These are phyloP conservation scores for Meda fulgida DNA, from an alignment of 2,797 vertebrate genomes.

Conservation along the genomic window DNA sequence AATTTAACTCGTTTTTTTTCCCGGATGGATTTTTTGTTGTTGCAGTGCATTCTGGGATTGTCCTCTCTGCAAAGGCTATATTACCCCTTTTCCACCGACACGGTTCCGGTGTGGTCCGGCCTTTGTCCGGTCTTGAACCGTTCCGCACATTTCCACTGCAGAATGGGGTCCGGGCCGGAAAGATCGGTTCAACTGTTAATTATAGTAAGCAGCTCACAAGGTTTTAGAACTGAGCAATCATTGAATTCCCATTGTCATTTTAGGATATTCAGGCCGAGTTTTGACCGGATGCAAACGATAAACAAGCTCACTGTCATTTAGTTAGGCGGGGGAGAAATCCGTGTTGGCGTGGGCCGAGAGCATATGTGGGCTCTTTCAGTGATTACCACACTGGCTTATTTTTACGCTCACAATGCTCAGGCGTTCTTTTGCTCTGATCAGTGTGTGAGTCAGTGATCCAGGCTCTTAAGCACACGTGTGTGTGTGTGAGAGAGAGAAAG, in stretches of 20 bases:
- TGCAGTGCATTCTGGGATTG: neutral
- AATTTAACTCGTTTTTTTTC: too few relatives aligned
- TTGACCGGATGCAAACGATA: neutral
- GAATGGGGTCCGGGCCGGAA: too few relatives aligned
- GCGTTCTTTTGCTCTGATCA: conserved; percentile 18
- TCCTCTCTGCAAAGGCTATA: neutral
- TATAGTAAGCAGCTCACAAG: neutral
- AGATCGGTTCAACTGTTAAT: neutral
- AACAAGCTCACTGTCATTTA: conserved; percentile 32
- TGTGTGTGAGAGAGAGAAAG: neutral
- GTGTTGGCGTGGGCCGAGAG: conserved; percentile 4
- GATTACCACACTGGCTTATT: conserved; percentile 31
- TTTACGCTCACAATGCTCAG: conserved; percentile 32
- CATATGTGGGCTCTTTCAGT: conserved; percentile 36
- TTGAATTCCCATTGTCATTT: conserved; percentile 18
- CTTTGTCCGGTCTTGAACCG: too few relatives aligned
- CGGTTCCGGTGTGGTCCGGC: too few relatives aligned
- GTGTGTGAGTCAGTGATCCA: conserved; percentile 21
- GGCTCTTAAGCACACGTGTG: neutral
- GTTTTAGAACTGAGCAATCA: neutral
- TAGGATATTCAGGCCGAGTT: neutral
- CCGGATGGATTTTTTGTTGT: neutral
- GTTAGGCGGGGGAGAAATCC: neutral
- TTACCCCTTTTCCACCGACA: too few relatives aligned
- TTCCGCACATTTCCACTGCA: too few relatives aligned